phyloP scores from a whole-genome alignment of 2,797 vertebrate species.

The Peromyscus eremicus region DNA sequence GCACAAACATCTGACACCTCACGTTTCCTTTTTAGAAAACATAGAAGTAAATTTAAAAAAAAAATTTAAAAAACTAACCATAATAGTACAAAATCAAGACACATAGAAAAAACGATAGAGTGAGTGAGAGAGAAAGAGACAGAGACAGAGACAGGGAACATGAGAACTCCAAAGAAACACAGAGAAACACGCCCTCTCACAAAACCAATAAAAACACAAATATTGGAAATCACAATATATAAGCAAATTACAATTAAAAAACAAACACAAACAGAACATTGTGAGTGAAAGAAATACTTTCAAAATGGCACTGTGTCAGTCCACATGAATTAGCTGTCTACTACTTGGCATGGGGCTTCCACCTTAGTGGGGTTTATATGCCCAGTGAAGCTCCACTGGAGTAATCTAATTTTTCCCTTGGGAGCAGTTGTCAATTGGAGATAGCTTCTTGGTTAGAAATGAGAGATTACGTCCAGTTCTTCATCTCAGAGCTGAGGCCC shows the following conservation, averaged over 20 bases:
- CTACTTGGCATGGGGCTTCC: neutral
- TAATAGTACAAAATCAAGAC: neutral
- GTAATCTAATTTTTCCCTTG: neutral
- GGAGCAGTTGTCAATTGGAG: neutral
- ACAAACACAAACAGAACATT: neutral
- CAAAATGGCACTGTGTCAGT: neutral
- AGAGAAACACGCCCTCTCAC: neutral
- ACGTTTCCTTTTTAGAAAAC: neutral
- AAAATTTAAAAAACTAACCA: neutral
- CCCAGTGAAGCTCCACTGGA: neutral
- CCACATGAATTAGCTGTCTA: neutral
- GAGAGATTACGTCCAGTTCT: neutral
- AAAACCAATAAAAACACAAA: neutral
- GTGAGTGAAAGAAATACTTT: neutral
- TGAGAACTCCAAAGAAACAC: neutral
- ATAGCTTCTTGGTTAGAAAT: neutral
- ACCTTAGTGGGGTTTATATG: fast-evolving
- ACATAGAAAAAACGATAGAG: neutral
- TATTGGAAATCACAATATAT: neutral
- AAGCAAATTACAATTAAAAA: neutral
- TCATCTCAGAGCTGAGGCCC: neutral
- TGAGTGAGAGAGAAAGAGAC: too few species aligned
- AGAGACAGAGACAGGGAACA: neutral
- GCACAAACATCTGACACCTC: too few species aligned
- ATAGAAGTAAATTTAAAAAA: too few species aligned